A percentile compares a stretch with the other conserved stretches of the same genome.
Conservation (phyloP, 1,140 invertebrate species). For the Mesaphorura yosii region DNA sequence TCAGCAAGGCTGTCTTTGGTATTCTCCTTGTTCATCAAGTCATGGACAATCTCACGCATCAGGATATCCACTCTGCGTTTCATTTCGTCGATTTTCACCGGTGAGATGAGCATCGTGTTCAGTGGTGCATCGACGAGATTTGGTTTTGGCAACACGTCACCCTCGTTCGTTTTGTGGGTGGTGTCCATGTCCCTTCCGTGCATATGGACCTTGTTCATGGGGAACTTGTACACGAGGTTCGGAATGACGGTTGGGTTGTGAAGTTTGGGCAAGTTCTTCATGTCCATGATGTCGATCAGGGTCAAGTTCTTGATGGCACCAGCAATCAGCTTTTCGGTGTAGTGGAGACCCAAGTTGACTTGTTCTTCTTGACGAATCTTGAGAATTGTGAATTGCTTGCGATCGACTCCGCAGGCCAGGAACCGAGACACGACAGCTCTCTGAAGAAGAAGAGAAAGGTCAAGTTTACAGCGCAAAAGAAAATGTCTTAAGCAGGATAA, state of each 20-base stretch:
- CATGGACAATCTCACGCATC: conserved; percentile 14
- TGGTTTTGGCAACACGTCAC: conserved; percentile 1
- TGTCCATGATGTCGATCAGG: conserved; percentile 6
- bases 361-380: conserved; percentile 26
- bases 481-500: too few relatives aligned
- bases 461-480: too few relatives aligned
- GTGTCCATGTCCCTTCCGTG: conserved; percentile 3
- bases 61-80: conserved; percentile 10
- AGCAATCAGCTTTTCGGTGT: conserved; percentile 15
- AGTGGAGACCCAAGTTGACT: conserved; percentile 18
- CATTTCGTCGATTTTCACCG: conserved; percentile 13
- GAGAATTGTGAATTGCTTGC: conserved; percentile 24
- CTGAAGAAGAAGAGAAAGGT: too few relatives aligned
- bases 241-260: conserved; percentile 18
- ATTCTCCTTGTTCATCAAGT: not conserved
- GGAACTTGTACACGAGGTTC: conserved; percentile 24
- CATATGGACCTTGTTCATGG: conserved; percentile 9
- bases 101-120: conserved; percentile 17
- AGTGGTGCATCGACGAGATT: conserved; percentile 23
- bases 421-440: conserved; percentile 20
- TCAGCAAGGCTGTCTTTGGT: conserved; percentile 20
- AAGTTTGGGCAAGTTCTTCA: not conserved
- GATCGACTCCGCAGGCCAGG: conserved; percentile 25
- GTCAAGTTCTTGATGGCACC: conserved; percentile 25
- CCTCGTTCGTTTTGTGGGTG: not conserved